Evolutionary conservation across 2,888 invertebrate genomes (phyloP), one percentile per base, ranked within the genome.

Genomic region (Cantharis rufa): DNA sequence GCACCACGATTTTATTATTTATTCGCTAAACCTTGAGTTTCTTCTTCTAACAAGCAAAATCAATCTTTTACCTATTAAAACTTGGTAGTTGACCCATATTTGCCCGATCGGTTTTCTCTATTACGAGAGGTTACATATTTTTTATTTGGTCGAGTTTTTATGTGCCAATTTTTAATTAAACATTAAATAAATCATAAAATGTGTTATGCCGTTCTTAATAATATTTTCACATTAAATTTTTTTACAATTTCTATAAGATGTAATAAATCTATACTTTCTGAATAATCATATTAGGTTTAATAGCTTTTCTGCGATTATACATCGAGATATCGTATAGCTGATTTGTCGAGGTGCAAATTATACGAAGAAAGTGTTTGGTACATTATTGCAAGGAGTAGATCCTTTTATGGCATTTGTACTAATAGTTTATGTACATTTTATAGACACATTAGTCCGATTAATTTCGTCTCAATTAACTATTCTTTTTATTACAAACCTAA

Each of bases 281-380:
- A 48, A 48, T 48, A 48, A 48, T 48, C 48, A 48, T 48, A 48
- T 48, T 48, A 48, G 48, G 48, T 48, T 48, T 48, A 48, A 48
- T 48, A 48, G 48, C 7, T 48, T 48, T 48, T n/a, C 28, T 27
- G 28, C 27, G 73, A 73, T 69, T 48, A 27, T 62, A 11, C 9
- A 62, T n/a, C 15, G 15, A 68, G 69, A 69, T 15, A 18, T n/a
- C 62, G 13, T 32, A 28, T 28, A 13, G 71, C 18, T 69, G 27
- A 74, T 77, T 77, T 77, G 74, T 76, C 77, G 69, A 73, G 74
- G 74, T 71, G 77, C 71, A 77, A 77, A 77, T 77, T 77, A 77
- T 71, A 74, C 68, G 74, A 77, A 77, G 77, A 77, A 77, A 77
- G 77, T 74, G 74, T 77, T 74, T 66, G 32, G 69, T 70, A 21